These are phyloP conservation scores for Dolichopus griseipennis DNA, from an alignment of 2,888 invertebrate species.

Conservation along the genomic window DNA sequence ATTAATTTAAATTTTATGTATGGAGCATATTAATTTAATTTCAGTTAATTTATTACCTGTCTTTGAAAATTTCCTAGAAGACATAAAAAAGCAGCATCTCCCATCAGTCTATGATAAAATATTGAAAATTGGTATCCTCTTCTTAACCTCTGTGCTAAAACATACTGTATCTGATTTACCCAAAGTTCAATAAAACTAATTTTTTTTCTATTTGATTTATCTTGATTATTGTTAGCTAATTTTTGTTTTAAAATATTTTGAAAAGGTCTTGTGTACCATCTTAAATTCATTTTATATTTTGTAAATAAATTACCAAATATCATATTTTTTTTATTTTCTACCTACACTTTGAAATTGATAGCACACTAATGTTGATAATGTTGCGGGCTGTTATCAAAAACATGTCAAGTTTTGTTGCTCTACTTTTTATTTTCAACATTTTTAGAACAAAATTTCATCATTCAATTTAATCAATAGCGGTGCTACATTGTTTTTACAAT, in stretches of 20 bases:
- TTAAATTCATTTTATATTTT: neutral
- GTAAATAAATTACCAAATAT: neutral
- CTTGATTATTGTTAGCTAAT: constrained; percentile 1
- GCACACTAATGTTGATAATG: neutral
- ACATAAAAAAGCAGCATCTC: neutral
- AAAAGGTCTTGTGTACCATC: neutral
- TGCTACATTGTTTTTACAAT: no score
- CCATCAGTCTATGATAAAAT: neutral
- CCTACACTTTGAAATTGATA: neutral
- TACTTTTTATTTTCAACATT: no score
- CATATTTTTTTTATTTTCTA: neutral
- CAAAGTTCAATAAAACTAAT: neutral
- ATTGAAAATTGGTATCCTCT: neutral
- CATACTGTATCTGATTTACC: neutral
- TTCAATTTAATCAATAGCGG: no score
- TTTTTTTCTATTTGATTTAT: neutral
- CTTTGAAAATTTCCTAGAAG: constrained; percentile 19
- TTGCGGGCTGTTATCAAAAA: neutral
- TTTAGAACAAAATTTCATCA: no score
- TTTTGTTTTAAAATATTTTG: neutral
- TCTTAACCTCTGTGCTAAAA: constrained; percentile 4
- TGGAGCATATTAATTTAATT: no score
- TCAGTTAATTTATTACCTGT: constrained; percentile 17
- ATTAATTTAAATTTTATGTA: no score
- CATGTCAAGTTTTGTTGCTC: neutral